Percentiles rank a stretch among this genome's conserved stretches.
Conservation (phyloP, 2,888 invertebrate genomes). For the Timandra comae region DNA sequence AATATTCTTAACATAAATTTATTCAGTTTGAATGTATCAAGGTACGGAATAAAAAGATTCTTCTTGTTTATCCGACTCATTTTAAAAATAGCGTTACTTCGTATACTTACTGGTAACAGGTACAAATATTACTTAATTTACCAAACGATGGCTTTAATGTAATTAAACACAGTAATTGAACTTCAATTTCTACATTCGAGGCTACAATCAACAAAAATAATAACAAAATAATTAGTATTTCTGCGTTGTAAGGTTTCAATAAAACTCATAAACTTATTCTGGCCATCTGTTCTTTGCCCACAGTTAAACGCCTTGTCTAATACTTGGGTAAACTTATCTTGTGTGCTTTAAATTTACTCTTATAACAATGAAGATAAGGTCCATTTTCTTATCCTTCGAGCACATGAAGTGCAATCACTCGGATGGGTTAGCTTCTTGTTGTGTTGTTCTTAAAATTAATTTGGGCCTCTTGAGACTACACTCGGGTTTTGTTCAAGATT, state of each 20-base stretch:
- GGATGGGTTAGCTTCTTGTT: slow-evolving; percentile 23
- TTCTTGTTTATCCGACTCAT: no score
- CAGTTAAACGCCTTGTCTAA: slow-evolving; percentile 32
- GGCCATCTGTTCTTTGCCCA: slow-evolving; percentile 66
- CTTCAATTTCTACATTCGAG: no score
- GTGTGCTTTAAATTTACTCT: no score
- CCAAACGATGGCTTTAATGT: no score
- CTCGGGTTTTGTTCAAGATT: slow-evolving; percentile 50
- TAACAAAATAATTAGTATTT: slow-evolving; percentile 64
- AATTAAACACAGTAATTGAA: no score
- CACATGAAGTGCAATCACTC: slow-evolving; percentile 4
- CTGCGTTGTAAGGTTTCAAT: slow-evolving; percentile 45
- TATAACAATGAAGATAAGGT: slow-evolving; percentile 24
- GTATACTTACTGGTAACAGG: no score
- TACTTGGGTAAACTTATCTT: slow-evolving; percentile 6
- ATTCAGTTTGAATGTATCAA: no score
- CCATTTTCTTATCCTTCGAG: slow-evolving; percentile 18
- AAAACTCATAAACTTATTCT: slow-evolving; percentile 42
- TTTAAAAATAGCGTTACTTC: no score
- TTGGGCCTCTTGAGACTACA: slow-evolving; percentile 62
- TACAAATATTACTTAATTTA: no score
- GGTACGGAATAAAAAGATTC: no score
- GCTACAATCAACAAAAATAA: slow-evolving; percentile 36
- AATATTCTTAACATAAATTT: no score
- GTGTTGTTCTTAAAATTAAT: slow-evolving; percentile 69